Conservation (phyloP, 53 echinoderm and acorn worm genomes). For the Henricia sp. region DNA sequence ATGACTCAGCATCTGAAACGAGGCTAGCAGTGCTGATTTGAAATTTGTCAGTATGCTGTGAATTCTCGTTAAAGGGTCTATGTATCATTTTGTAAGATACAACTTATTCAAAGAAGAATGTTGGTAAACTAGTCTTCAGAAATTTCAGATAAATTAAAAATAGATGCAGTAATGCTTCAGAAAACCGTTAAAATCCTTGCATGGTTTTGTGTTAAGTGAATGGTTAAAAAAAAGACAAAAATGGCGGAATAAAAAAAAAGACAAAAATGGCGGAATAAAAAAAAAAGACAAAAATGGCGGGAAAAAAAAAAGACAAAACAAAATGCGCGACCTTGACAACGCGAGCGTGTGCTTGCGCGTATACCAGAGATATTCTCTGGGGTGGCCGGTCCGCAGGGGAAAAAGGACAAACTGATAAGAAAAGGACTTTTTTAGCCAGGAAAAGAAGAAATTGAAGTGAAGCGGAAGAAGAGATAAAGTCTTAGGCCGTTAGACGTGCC, state of each 20-base stretch:
- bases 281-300: too few relatives aligned
- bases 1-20: too few relatives aligned
- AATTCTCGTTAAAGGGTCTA: too few relatives aligned
- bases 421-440: not conserved
- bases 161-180: too few relatives aligned
- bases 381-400: constrained; percentile 7
- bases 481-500: constrained; percentile 8
- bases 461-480: constrained; percentile 45
- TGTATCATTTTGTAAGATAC: too few relatives aligned
- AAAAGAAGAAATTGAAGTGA: constrained; percentile 9
- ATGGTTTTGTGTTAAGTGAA: not conserved
- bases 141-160: too few relatives aligned
- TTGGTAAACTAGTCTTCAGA: too few relatives aligned
- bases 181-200: too few relatives aligned
- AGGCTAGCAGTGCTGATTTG: too few relatives aligned
- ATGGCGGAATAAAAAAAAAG: not conserved
- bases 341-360: not conserved
- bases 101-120: too few relatives aligned
- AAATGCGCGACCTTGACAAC: constrained; percentile 43
- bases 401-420: constrained; percentile 47
- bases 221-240: not conserved
- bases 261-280: not conserved
- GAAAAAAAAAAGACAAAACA: too few relatives aligned
- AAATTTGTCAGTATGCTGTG: too few relatives aligned
- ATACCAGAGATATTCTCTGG: not conserved